phyloP scores from a whole-genome alignment of 2,888 invertebrate species.

The Tricholauxania praeusta region DNA sequence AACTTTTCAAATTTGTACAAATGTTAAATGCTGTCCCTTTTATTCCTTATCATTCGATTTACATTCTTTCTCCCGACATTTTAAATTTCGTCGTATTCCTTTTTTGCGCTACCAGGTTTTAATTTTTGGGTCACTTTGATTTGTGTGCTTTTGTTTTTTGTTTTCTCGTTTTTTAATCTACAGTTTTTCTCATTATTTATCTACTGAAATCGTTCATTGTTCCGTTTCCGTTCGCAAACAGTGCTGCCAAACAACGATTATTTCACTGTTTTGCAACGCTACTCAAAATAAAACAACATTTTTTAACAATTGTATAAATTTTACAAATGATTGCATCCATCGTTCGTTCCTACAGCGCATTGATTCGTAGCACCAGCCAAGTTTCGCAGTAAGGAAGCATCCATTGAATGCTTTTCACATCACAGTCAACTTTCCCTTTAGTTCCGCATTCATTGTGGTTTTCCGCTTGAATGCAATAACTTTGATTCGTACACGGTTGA shows the following conservation, averaged over 20 bases:
- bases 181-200: background rate
- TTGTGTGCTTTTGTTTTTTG: background rate
- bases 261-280: too few species aligned
- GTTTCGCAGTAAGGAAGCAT: too few species aligned
- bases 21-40: too few species aligned
- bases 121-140: conserved; percentile 11
- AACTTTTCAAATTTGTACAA: too few species aligned
- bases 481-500: too few species aligned
- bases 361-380: too few species aligned
- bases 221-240: background rate
- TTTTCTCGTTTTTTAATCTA: background rate
- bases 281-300: too few species aligned
- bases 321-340: conserved; percentile 8
- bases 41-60: too few species aligned
- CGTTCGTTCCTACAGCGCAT: background rate
- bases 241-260: conserved; percentile 2
- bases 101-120: background rate
- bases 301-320: conserved; percentile 13
- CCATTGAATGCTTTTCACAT: too few species aligned
- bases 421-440: background rate
- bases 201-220: background rate
- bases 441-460: background rate
- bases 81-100: too few species aligned
- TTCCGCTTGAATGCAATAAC: conserved; percentile 7
- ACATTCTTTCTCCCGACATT: too few species aligned